A percentile compares a stretch with the other conserved stretches of the same genome.
phyloP scores from a whole-genome alignment of 2,113 vertebrate species.

The Arenaria interpres region DNA sequence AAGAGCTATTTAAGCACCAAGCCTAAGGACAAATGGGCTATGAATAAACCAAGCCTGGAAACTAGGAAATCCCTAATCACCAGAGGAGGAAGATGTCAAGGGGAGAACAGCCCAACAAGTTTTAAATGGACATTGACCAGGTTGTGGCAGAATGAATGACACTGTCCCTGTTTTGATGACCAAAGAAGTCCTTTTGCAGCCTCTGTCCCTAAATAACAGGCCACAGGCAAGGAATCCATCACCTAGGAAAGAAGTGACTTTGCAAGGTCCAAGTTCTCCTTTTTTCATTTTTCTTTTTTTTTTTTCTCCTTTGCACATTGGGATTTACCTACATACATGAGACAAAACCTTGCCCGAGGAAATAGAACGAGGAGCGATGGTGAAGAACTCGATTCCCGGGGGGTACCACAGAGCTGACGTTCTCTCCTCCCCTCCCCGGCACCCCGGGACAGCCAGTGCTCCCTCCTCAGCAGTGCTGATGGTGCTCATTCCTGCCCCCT shows the following conservation, averaged over 20 bases:
- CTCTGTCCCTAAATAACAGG: background rate
- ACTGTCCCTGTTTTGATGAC: background rate
- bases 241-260: background rate
- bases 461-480: slow-evolving; percentile 24
- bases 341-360: background rate
- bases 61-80: background rate
- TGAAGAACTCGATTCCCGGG: background rate
- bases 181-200: background rate
- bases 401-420: accelerated
- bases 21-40: slow-evolving; percentile 42
- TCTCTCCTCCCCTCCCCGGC: accelerated
- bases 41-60: slow-evolving; percentile 43
- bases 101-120: background rate
- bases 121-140: background rate
- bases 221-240: background rate
- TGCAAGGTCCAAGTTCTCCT: background rate
- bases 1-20: slow-evolving; percentile 32
- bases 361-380: background rate
- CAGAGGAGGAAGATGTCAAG: background rate
- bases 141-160: background rate
- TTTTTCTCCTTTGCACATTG: background rate
- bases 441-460: accelerated
- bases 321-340: slow-evolving; percentile 55
- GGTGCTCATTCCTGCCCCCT: background rate
- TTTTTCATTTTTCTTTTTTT: background rate